Conservation (phyloP, 2,888 invertebrate genomes). For the Acronicta psi region DNA sequence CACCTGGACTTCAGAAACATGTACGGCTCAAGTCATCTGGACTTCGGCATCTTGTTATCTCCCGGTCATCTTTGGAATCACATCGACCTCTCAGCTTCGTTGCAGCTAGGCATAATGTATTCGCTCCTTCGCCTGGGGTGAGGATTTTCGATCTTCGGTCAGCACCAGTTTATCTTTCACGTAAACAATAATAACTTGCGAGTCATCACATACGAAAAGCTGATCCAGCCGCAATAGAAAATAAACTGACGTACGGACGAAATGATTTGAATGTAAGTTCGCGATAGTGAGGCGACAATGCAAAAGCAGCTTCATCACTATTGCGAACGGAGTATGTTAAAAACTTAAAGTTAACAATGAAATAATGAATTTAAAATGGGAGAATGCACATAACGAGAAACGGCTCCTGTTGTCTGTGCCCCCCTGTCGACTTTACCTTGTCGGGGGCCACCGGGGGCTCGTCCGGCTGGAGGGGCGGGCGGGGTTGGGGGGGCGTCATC, state of each 20-base stretch:
- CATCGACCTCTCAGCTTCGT: background rate
- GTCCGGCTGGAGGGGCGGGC: conserved; percentile 56
- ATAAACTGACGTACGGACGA: conserved; percentile 54
- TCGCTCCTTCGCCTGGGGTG: background rate
- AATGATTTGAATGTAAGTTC: conserved; percentile 45
- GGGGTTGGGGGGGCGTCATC: conserved; percentile 55
- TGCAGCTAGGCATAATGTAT: conserved; percentile 3
- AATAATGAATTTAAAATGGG: conserved; percentile 76
- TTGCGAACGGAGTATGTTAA: conserved; percentile 58
- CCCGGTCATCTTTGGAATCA: conserved; percentile 8
- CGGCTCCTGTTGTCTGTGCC: conserved; percentile 80
- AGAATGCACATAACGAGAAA: conserved; percentile 81
- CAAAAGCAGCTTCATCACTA: conserved; percentile 44
- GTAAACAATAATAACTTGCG: conserved; percentile 78
- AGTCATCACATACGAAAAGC: conserved; percentile 73
- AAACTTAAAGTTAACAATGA: conserved; percentile 68
- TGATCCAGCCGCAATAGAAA: conserved; percentile 59
- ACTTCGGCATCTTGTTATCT: conserved; percentile 14
- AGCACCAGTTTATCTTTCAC: conserved; percentile 18
- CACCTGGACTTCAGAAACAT: conserved; percentile 18
- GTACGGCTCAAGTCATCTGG: conserved; percentile 21
- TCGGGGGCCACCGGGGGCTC: conserved; percentile 58
- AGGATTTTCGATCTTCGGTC: conserved; percentile 4
- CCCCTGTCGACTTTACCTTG: conserved; percentile 85
- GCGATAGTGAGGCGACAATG: conserved; percentile 34